Conservation (phyloP, 2,797 vertebrate species). For the Alouatta caraya region DNA sequence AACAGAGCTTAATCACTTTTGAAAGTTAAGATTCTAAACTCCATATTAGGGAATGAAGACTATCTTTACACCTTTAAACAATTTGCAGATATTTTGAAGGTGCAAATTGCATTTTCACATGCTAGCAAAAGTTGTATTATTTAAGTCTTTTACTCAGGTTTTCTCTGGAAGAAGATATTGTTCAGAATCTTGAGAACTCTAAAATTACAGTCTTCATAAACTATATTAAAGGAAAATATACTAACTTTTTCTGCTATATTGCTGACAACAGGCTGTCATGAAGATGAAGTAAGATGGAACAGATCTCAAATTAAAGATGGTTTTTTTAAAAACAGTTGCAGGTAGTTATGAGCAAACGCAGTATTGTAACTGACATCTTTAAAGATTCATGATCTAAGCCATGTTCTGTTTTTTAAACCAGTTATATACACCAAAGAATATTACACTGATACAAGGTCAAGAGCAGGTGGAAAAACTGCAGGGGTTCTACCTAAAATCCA, state of each 20-base stretch:
- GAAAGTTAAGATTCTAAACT: conserved; percentile 49
- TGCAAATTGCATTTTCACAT: conserved; percentile 20
- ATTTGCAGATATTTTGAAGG: conserved; percentile 40
- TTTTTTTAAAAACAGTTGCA: not conserved
- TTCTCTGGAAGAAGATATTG: not conserved
- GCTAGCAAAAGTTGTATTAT: not conserved
- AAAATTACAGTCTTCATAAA: not conserved
- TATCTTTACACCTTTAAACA: conserved; percentile 54
- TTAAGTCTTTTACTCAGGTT: not conserved
- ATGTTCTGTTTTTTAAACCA: not conserved
- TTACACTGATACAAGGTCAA: not conserved
- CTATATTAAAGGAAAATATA: not conserved
- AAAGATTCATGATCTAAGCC: not conserved
- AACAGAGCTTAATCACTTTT: conserved; percentile 65
- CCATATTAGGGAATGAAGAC: conserved; percentile 15
- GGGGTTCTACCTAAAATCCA: not conserved
- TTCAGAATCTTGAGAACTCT: not conserved
- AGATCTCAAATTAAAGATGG: not conserved
- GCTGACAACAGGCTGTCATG: not conserved
- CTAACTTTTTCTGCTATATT: conserved; percentile 10
- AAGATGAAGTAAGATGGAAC: not conserved
- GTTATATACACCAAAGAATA: not conserved
- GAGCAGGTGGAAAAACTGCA: not conserved
- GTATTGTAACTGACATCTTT: not conserved
- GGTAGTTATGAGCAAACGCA: not conserved